phyloP scores from a whole-genome alignment of 2,888 invertebrate species.

The Frankliniella intonsa region DNA sequence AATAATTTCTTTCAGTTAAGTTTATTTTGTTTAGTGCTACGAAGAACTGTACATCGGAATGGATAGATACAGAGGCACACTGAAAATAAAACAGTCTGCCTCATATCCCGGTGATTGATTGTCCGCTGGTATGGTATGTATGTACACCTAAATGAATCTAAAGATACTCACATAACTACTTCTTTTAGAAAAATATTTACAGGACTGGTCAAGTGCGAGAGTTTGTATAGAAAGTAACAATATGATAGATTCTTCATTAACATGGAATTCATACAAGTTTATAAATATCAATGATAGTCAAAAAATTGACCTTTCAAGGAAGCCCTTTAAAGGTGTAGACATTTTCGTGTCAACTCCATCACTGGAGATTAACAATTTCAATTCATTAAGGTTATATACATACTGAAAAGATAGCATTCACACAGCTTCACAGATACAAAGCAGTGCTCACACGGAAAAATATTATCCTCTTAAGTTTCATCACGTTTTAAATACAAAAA shows the following conservation, averaged over 20 bases:
- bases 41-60: background rate
- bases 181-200: conserved; percentile 13
- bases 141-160: background rate
- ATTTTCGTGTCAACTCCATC: background rate
- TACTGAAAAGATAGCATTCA: background rate
- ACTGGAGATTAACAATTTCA: background rate
- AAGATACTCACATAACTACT: background rate
- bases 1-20: background rate
- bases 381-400: too few species aligned
- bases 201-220: conserved; percentile 17
- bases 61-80: background rate
- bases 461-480: conserved; percentile 7
- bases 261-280: background rate
- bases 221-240: conserved; percentile 2
- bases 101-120: background rate
- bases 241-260: background rate
- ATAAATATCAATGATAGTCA: background rate
- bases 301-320: background rate
- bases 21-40: background rate
- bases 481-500: background rate
- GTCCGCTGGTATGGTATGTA: conserved; percentile 4
- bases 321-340: background rate
- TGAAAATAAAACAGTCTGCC: background rate
- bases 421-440: background rate
- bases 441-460: background rate